Conservation (phyloP, 2,113 vertebrate species). For the Amphiprion percula region DNA sequence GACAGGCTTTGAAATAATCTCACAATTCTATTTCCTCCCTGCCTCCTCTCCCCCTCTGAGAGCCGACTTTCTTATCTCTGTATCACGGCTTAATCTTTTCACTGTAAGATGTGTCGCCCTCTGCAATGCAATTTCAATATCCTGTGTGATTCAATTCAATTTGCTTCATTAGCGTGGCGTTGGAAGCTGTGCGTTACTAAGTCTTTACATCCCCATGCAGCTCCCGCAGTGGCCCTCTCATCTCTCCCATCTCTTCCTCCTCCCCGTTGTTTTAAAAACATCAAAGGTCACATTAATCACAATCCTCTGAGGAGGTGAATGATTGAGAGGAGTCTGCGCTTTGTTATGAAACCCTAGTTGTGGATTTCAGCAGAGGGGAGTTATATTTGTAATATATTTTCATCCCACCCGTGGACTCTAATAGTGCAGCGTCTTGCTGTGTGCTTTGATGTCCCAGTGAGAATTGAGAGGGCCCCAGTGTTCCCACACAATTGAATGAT, state of each 20-base stretch:
- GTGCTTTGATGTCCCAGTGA: constrained; percentile 73
- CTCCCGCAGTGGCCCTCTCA: constrained; percentile 31
- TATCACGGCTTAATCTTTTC: constrained; percentile 29
- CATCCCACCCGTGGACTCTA: constrained; percentile 67
- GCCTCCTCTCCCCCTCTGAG: background rate
- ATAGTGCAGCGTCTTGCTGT: constrained; percentile 61
- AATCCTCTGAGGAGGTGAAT: constrained; percentile 54
- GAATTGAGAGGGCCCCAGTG: constrained; percentile 60
- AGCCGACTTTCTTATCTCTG: constrained; percentile 6
- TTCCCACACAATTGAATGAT: constrained; percentile 62
- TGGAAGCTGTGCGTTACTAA: constrained; percentile 49
- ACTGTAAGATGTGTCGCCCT: constrained; percentile 29
- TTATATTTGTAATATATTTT: constrained; percentile 64
- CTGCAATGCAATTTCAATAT: constrained; percentile 38
- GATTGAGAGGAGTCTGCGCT: constrained; percentile 57
- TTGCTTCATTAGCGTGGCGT: constrained; percentile 65
- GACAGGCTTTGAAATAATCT: constrained; percentile 16
- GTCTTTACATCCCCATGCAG: constrained; percentile 55
- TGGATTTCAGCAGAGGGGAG: constrained; percentile 54
- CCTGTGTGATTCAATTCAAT: constrained; percentile 64
- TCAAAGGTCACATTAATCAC: constrained; percentile 75
- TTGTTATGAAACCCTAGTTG: constrained; percentile 52
- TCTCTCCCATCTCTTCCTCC: constrained; percentile 49
- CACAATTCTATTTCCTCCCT: background rate
- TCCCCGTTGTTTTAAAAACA: constrained; percentile 63